Conservation (phyloP, 2,797 vertebrate genomes). For the Arnoldichthys spilopterus region DNA sequence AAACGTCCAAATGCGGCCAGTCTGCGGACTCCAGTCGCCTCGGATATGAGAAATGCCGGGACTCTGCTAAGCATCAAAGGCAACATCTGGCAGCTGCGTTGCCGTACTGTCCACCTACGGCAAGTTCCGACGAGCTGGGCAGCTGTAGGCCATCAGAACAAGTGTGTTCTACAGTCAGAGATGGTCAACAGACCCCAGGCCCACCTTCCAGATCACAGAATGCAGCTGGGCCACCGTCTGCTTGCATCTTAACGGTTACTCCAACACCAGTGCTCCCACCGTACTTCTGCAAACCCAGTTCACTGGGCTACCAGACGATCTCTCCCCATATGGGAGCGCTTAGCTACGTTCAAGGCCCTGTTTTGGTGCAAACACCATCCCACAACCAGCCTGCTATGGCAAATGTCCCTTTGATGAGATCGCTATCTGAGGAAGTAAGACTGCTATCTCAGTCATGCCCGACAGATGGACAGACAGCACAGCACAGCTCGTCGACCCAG, state of each 20-base stretch:
- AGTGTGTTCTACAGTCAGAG: conserved; percentile 11
- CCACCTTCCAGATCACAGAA: conserved; percentile 47
- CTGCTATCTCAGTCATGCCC: conserved; percentile 24
- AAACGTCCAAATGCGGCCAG: neutral
- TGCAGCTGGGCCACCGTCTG: conserved; percentile 40
- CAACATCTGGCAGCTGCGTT: conserved; percentile 6
- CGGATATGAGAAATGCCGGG: conserved; percentile 36
- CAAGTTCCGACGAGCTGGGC: conserved; percentile 23
- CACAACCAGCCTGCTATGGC: conserved; percentile 38
- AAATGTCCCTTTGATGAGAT: conserved; percentile 39
- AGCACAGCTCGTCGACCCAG: conserved; percentile 31
- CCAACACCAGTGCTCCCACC: conserved; percentile 61
- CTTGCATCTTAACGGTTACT: conserved; percentile 48
- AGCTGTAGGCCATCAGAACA: conserved; percentile 14
- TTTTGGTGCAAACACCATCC: conserved; percentile 54
- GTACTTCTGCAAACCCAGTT: conserved; percentile 59
- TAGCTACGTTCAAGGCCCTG: conserved; percentile 58
- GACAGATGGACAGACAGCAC: conserved; percentile 32
- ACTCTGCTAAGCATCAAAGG: conserved; percentile 16
- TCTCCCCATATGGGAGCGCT: conserved; percentile 60
- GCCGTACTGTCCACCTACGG: conserved; percentile 25
- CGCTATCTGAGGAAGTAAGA: conserved; percentile 44
- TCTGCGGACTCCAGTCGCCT: conserved; percentile 41
- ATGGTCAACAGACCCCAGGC: conserved; percentile 31
- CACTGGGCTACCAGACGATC: conserved; percentile 56